These are phyloP conservation scores for Gnathonemus longibarbis DNA, from an alignment of 2,113 vertebrate species.

Conservation along the genomic window DNA sequence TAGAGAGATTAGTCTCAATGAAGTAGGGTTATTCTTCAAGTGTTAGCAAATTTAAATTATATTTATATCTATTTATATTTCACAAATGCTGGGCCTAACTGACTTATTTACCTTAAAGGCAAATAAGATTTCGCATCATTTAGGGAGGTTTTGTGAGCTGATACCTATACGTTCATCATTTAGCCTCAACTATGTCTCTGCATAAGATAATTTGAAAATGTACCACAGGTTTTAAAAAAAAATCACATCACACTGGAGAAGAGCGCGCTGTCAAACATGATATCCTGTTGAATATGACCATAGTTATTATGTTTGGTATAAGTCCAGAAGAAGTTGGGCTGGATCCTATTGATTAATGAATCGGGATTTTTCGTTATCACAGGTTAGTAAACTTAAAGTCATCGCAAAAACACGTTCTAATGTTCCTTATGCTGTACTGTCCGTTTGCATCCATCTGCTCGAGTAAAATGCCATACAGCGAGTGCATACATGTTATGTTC, in stretches of 20 bases:
- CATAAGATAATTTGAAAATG: neutral
- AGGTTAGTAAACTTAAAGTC: neutral
- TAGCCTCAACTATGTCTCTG: neutral
- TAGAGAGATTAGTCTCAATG: neutral
- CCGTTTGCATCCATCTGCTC: neutral
- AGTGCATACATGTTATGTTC: neutral
- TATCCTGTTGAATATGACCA: neutral
- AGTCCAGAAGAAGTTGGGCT: neutral
- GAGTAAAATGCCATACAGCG: neutral
- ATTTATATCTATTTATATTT: neutral
- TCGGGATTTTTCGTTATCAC: neutral
- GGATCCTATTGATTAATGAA: neutral
- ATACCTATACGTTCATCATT: neutral
- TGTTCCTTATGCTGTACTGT: neutral
- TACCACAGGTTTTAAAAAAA: neutral
- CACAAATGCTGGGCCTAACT: neutral
- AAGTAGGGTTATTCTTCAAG: neutral
- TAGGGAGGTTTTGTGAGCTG: neutral
- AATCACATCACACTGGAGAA: neutral
- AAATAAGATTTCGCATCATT: neutral
- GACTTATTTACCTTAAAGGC: neutral
- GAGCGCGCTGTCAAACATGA: neutral
- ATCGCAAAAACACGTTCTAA: neutral
- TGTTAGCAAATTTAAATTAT: neutral
- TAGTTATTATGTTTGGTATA: neutral